Percentiles rank a stretch among this genome's conserved stretches.
phyloP scores from a whole-genome alignment of 2,113 vertebrate genomes.

The Scomber scombrus region DNA sequence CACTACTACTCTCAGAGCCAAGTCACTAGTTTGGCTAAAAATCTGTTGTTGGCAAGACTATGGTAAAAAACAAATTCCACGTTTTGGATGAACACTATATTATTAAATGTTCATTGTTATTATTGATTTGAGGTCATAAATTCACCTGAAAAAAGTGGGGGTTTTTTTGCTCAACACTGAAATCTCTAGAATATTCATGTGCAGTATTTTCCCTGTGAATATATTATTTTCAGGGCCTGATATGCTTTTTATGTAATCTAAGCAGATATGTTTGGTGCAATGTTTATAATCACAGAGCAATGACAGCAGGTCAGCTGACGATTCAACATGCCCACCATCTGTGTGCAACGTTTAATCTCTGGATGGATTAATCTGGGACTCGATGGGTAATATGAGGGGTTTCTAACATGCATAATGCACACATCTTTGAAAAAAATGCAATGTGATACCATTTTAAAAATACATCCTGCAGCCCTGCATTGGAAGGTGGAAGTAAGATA shows the following conservation, averaged over 20 bases:
- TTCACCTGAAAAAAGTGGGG: background rate
- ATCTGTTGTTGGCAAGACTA: background rate
- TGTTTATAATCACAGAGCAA: conserved; percentile 49
- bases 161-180: background rate
- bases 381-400: conserved; percentile 41
- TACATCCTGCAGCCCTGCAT: conserved; percentile 11
- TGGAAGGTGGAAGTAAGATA: conserved; percentile 14
- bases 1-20: background rate
- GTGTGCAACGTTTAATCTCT: conserved; percentile 75
- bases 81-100: background rate
- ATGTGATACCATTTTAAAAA: background rate
- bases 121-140: conserved; percentile 16
- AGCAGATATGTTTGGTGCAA: conserved; percentile 42
- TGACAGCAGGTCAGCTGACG: conserved; percentile 60
- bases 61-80: background rate
- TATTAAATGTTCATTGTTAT: background rate
- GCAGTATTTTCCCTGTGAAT: background rate
- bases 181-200: conserved; percentile 11
- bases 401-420: conserved; percentile 23
- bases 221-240: conserved; percentile 19
- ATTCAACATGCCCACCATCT: conserved; percentile 75
- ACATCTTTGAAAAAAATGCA: conserved; percentile 24
- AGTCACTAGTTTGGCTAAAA: background rate
- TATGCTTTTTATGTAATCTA: conserved; percentile 44
- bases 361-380: conserved; percentile 65